Base-by-base conservation (phyloP, 2,113 vertebrate genomes). In the Melierax canorus region DNA sequence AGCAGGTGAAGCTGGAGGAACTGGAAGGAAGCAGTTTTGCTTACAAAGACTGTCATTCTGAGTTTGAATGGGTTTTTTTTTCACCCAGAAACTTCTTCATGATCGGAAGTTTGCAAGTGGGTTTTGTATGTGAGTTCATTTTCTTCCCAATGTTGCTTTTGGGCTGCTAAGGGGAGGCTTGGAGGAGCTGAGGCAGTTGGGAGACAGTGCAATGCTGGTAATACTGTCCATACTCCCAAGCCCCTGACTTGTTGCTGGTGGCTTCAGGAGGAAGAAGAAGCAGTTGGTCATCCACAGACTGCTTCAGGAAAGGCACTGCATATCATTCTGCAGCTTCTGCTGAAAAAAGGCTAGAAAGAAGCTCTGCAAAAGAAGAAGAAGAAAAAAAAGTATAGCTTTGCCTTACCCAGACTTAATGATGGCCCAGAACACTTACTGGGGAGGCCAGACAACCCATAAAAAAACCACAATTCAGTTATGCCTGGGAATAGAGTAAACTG, bases 1-100 rank as follows among this genome's bases (percentile, higher is more conserved):
- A 93, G 86, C 63, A 73, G 48, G 82, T 86, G 69, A 96, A 96
- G 63, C 63, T 91, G 63, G 38, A 90, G 45, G 55, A 95, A 77
- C 30, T 41, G 69, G 56, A 72, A 92, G 60, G 77, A 97, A 95
- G 66, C 27, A 64, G 69, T 92, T 94, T 85, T 87, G 18, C 72
- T 92, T 39, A 38, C 39, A 56, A 87, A 72, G 73, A 30, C 66
- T 56, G 45, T 66, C 79, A 34, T 92, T 96, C 73, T 48, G 60
- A 85, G 30, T 82, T 86, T 74, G 55, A 27, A 62, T 36, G 11
- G 2, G 2, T 6, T 62, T 86, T 79, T 78, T 78, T 86, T 75
- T 34, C 27, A 73, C 22, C 10, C n/a, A 76, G 53, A 82, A 89
- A 78, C 32, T 39, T 46, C 59, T 68, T 75, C 7, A 26, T 23